These are phyloP conservation scores for Cancer borealis DNA, from an alignment of 2,888 invertebrate species.

Conservation along the genomic window DNA sequence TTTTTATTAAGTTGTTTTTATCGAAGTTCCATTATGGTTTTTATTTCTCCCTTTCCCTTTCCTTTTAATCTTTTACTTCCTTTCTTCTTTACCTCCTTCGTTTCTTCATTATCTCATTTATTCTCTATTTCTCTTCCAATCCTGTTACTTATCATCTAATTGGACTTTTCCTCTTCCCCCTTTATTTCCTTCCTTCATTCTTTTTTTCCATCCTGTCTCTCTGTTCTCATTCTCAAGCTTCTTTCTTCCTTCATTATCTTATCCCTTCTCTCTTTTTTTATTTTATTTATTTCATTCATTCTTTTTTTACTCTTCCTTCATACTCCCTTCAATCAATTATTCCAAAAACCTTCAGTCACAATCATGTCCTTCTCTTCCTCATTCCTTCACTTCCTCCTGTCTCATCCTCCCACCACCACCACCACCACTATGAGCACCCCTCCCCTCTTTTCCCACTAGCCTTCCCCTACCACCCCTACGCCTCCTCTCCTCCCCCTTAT, in stretches of 20 bases:
- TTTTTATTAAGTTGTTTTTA: background rate
- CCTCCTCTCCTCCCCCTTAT: background rate
- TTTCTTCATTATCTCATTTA: background rate
- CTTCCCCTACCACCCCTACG: background rate
- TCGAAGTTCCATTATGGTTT: background rate
- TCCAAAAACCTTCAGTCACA: background rate
- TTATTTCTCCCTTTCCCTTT: background rate
- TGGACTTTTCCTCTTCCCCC: background rate
- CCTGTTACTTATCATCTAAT: background rate
- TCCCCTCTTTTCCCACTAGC: background rate
- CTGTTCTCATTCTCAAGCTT: background rate
- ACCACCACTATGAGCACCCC: background rate
- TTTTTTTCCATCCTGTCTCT: background rate
- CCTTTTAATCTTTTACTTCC: background rate
- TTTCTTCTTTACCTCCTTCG: background rate
- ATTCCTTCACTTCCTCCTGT: background rate
- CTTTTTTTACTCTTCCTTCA: background rate
- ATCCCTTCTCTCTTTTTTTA: background rate
- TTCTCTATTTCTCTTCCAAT: background rate
- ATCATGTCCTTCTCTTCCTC: background rate
- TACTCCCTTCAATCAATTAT: background rate
- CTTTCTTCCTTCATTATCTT: background rate
- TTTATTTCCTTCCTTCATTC: background rate
- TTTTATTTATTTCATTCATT: background rate
- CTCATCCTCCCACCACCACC: background rate